A percentile compares a stretch with the other conserved stretches of the same genome.
phyloP scores from a whole-genome alignment of 2,888 invertebrate species.

The Clivina fossor region DNA sequence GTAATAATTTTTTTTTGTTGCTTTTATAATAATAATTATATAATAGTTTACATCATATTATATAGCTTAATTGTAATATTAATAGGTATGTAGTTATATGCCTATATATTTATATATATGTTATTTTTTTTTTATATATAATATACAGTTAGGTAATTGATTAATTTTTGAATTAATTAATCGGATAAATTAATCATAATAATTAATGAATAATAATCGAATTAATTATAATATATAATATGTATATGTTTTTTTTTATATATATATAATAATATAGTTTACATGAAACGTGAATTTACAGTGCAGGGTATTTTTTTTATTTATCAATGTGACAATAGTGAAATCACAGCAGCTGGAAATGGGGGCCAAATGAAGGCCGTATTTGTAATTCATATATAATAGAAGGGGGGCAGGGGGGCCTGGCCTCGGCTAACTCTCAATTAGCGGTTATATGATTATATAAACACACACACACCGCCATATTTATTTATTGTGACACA shows the following conservation, averaged over 20 bases:
- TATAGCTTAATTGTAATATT: slow-evolving; percentile 22
- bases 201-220: too few relatives aligned
- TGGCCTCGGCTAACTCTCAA: too few relatives aligned
- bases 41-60: slow-evolving; percentile 11
- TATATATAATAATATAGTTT: slow-evolving; percentile 10
- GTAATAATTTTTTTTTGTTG: too few relatives aligned
- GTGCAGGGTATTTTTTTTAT: slow-evolving; percentile 46
- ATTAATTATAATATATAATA: too few relatives aligned
- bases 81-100: slow-evolving; percentile 34
- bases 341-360: slow-evolving; percentile 54
- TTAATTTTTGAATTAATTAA: slow-evolving; percentile 23
- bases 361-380: too few relatives aligned
- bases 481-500: neutral
- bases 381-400: too few relatives aligned
- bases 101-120: slow-evolving; percentile 37
- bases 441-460: slow-evolving; percentile 5
- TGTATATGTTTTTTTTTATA: too few relatives aligned
- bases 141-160: slow-evolving; percentile 36
- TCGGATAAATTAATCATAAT: slow-evolving; percentile 13
- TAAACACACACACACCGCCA: slow-evolving; percentile 14
- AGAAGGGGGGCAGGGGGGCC: neutral
- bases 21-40: too few relatives aligned
- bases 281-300: slow-evolving; percentile 52
- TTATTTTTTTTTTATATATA: slow-evolving; percentile 36
- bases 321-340: slow-evolving; percentile 48